Base-by-base conservation (phyloP, 1,140 invertebrate genomes). In the Drosophila gunungcola region DNA sequence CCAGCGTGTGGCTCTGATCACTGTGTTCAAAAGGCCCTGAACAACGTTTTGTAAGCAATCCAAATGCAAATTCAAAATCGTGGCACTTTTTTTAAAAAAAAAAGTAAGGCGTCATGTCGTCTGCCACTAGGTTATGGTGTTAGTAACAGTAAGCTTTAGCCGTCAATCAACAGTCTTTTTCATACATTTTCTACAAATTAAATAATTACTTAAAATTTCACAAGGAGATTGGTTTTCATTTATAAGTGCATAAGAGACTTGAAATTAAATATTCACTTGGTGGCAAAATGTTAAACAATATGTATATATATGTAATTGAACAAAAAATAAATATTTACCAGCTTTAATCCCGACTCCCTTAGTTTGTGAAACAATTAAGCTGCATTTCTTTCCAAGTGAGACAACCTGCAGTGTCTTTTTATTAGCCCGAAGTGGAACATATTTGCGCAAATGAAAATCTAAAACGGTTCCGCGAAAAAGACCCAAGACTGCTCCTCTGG, bases 1-100 rank as follows among this genome's bases (percentile, higher is more conserved):
- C 68, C 82, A 81, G 82, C 82, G 69, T 81, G 82, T 81, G 73
- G 61, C 73, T 46, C 49, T 67, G 81, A 85, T 85, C 77, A 80
- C 36, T 48, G 57, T 61, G 46, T 64, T 38, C 16, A 39, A 49
- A 36, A 48, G 39, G 45, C 45, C 78, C 62, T 62, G n/a, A 64
- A 65, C 56, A 58, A 39, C 70, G 45, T 42, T 49, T 69, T 62
- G 65, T 60, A 61, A 61, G 57, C 73, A 51, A 77, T 85, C 85
- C 73, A 69, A 84, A 84, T 84, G 81, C 82, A 81, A 86, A 81
- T 85, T 73, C 16, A 38, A 42, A 67, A 36, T 49, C 45, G 63
- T 49, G 58, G 21, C 10, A 12, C 13, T 39, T 43, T 13, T 38
- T 43, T 53, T 45, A n/a, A 9, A 32, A 43, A 48, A 61, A 34